Evolutionary conservation across 2,113 vertebrate genomes (phyloP), one percentile per base, ranked within the genome.

Genomic region (Trinectes maculatus): DNA sequence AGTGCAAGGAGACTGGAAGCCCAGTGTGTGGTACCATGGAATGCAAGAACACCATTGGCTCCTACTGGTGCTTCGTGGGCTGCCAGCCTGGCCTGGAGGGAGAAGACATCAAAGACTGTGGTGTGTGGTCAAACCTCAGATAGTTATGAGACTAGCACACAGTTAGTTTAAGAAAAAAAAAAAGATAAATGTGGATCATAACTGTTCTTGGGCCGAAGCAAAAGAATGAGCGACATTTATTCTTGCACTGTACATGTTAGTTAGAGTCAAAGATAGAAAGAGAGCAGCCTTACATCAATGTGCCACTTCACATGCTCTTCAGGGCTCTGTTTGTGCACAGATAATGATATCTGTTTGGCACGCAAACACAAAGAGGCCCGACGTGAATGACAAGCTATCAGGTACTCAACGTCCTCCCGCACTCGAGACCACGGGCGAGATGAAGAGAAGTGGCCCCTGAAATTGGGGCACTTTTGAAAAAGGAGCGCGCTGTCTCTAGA

Each of bases 21-120:
- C 66, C 77, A 1, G 74, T 89, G 47, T 93, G 93, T 72, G 90
- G 91, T 39, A 80, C 82, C 67, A 92, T 89, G 90, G 86, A 52
- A 78, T 93, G 92, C n/a, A 85, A 93, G 75, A 93, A 93, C 83
- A 92, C 90, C 60, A 71, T 93, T n/a, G 91, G 93, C 36, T 93
- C 93, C 3, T 93, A 91, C 61, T 84, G 85, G 31, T 92, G 93
- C 68, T 89, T 91, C 68, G 85, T 80, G 84, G 85, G 74, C 58
- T 92, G 92, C 73, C 89, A 89, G 65, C 81, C 87, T 2, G 87
- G 90, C 48, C 63, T 86, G 12, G 51, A 80, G 19, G 85, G 74
- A 51, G 84, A 74, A 3, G 81, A 84, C 15, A 31, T 62, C 60
- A 75, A 75, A 57, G 83, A 80, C 68, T 92, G 91, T 13, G 91